Base-by-base conservation (phyloP, 2,113 vertebrate genomes). In the Myotis yumanensis region DNA sequence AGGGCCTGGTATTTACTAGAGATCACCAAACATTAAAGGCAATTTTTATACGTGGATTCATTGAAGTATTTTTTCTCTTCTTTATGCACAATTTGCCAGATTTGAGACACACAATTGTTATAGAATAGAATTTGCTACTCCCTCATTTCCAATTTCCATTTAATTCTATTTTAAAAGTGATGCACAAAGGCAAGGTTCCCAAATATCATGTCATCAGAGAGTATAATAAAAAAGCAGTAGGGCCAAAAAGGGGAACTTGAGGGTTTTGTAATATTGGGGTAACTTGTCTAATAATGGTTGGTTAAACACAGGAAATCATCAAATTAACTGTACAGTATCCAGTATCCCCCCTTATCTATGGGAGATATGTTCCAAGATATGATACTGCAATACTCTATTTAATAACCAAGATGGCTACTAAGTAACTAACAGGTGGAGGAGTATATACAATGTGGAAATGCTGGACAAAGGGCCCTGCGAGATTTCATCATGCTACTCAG, bases 91-190 rank as follows among this genome's bases (percentile, higher is more conserved):
- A 4, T 84, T 90, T 17, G 6, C 15, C 40, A 54, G 52, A 75
- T 81, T 71, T 82, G 18, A 72, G 12, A 22, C 18, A 83, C 4
- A 83, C 3, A 73, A n/a, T 35, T 92, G 54, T 11, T 73, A 32
- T 51, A 30, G n/a, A 79, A 51, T 57, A 89, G 76, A 76, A 54
- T 46, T 35, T 62, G 23, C 54, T 37, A 4, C 43, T 54, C 40
- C 20, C 15, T 85, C 10, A 11, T 59, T 80, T 37, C 32, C 32
- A 77, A 8, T 87, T 86, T 89, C 43, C 16, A 71, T 66, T 85
- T 91, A 92, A 46, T 59, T 15, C 32, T 82, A 80, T 30, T 91
- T 89, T 46, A 91, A 95, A 72, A 86, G 80, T 22, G 51, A 73
- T 3, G 71, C 11, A 28, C 25, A 73, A 46, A 64, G 16, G 18